Conservation (phyloP, 2,888 invertebrate species). For the Helobdella robusta region DNA sequence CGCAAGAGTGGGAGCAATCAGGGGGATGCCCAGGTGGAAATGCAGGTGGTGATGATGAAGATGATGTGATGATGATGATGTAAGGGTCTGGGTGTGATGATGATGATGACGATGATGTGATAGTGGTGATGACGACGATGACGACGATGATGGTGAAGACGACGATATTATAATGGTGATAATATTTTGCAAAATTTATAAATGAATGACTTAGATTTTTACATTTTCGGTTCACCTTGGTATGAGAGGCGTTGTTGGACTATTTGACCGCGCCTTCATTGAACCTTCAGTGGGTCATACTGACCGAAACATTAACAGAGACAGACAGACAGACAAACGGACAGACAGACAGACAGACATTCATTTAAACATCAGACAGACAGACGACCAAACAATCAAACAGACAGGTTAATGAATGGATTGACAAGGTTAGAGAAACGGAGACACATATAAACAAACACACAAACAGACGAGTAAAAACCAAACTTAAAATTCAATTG, state of each 20-base stretch:
- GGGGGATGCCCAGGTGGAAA: conserved; percentile 29
- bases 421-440: background rate
- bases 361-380: conserved; percentile 3
- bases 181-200: too few relatives aligned
- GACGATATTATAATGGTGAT: background rate
- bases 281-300: too few relatives aligned
- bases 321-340: conserved; percentile 8
- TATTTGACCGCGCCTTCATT: too few relatives aligned
- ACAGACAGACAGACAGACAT: conserved; percentile 7
- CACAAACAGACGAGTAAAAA: background rate
- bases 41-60: conserved; percentile 22
- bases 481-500: too few relatives aligned
- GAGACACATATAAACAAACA: conserved; percentile 9
- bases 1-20: conserved; percentile 34
- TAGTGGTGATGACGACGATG: background rate
- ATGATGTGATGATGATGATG: conserved; percentile 17
- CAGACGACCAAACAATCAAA: conserved; percentile 7
- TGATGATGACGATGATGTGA: background rate
- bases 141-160: background rate
- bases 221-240: too few relatives aligned
- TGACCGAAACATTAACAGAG: background rate
- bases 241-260: too few relatives aligned
- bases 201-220: too few relatives aligned
- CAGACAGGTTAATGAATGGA: background rate
- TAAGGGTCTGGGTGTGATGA: too few relatives aligned